Evolutionary conservation across 1,140 invertebrate genomes (phyloP).

Genomic region (Eupeodes corollae): DNA sequence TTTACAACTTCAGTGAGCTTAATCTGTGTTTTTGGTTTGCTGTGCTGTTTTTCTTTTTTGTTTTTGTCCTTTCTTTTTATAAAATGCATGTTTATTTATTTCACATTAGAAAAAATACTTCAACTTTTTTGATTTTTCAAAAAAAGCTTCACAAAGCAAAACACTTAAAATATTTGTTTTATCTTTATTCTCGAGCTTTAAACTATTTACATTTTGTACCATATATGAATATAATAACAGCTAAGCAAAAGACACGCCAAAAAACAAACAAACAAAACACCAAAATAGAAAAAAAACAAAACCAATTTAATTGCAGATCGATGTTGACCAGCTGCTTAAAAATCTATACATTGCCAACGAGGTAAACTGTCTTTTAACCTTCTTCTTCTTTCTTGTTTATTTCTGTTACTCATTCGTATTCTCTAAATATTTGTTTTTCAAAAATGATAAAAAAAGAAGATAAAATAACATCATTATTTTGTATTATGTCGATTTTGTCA

Average conservation of each 20-base stretch:
- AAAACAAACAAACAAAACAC: too few species aligned
- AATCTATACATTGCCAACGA: conserved; percentile 23
- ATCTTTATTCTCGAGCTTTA: too few species aligned
- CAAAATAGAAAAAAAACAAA: too few species aligned
- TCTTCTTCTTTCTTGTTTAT: not conserved
- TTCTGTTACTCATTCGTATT: not conserved
- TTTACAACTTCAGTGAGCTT: too few species aligned
- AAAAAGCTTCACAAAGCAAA: too few species aligned
- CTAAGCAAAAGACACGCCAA: too few species aligned
- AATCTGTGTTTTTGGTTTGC: not conserved
- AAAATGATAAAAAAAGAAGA: not conserved
- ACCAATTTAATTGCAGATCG: conserved; percentile 15
- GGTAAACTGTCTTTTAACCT: conserved; percentile 7
- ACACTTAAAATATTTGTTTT: too few species aligned
- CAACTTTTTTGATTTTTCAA: too few species aligned
- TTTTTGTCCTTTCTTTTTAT: not conserved
- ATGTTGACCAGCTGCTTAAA: conserved; percentile 25
- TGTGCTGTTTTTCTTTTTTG: not conserved
- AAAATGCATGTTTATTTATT: conserved; percentile 1
- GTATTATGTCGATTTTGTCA: not conserved
- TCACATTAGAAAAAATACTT: too few species aligned
- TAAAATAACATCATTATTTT: not conserved
- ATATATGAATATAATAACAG: too few species aligned
- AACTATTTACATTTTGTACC: conserved; percentile 6
- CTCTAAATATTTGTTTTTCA: not conserved